Conservation (phyloP, 2,888 invertebrate genomes). For the Blera fallax region DNA sequence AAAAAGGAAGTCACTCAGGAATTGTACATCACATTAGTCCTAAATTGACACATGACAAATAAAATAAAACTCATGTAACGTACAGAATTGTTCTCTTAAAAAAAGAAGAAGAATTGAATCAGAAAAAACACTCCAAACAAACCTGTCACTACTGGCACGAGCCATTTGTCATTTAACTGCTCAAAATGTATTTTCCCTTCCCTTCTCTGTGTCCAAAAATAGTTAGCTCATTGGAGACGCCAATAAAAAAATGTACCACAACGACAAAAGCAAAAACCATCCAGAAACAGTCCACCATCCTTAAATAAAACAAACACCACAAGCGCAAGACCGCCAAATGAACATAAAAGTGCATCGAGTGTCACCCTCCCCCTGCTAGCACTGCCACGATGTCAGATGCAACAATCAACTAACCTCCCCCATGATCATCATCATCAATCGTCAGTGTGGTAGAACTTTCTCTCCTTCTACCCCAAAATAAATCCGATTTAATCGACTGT, state of each 20-base stretch:
- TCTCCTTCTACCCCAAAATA: constrained; percentile 46
- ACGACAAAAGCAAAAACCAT: constrained; percentile 22
- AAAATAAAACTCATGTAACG: constrained; percentile 61
- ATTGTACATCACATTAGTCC: constrained; percentile 62
- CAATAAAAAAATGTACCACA: constrained; percentile 55
- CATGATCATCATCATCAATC: constrained; percentile 61
- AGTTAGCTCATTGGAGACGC: constrained; percentile 34
- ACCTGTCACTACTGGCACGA: constrained; percentile 69
- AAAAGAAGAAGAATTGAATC: constrained; percentile 5
- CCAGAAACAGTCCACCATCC: constrained; percentile 23
- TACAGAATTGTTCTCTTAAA: constrained; percentile 28
- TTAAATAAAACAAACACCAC: constrained; percentile 61
- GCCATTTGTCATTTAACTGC: constrained; percentile 70
- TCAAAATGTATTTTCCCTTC: constrained; percentile 6
- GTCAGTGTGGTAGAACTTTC: constrained; percentile 55
- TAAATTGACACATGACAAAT: constrained; percentile 65
- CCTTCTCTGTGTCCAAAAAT: constrained; percentile 46
- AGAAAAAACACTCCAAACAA: constrained; percentile 47
- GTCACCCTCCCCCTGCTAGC: constrained; percentile 9
- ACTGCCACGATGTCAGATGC: constrained; percentile 40
- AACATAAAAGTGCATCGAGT: constrained; percentile 56
- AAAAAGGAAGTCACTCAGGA: constrained; percentile 40
- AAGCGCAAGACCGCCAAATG: constrained; percentile 18
- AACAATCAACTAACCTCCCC: constrained; percentile 33
- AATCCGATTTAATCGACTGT: constrained; percentile 68